phyloP scores from a whole-genome alignment of 2,888 invertebrate species.

The Synergus laeviventris region DNA sequence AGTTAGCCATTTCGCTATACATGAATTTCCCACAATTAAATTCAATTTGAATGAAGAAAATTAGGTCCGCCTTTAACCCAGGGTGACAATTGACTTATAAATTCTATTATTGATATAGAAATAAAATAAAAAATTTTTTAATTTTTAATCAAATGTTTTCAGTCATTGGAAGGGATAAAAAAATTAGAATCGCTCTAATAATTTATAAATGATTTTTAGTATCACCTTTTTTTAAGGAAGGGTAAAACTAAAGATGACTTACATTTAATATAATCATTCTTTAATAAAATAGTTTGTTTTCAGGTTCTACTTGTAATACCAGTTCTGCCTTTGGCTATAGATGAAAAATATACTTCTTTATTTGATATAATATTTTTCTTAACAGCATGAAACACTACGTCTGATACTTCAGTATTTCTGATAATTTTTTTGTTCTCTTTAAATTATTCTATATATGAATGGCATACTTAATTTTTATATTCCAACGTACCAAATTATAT shows the following conservation, averaged over 20 bases:
- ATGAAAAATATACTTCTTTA: background rate
- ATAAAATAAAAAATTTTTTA: background rate
- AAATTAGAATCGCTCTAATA: background rate
- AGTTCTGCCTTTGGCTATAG: background rate
- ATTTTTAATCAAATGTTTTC: background rate
- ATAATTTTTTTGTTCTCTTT: background rate
- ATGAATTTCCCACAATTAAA: background rate
- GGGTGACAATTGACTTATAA: background rate
- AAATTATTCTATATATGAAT: background rate
- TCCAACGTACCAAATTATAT: background rate
- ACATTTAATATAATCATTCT: background rate
- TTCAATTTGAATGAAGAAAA: slow-evolving; percentile 2
- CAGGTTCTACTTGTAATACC: background rate
- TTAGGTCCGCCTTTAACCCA: background rate
- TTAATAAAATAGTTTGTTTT: background rate
- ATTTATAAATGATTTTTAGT: background rate
- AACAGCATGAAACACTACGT: background rate
- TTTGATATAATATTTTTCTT: background rate
- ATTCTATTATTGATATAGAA: too few species aligned
- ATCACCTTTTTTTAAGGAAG: background rate
- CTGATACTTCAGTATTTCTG: background rate
- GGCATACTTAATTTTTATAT: background rate
- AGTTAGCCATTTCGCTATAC: background rate
- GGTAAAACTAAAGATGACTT: background rate
- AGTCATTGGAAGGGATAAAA: background rate